Percentiles rank a stretch among this genome's conserved stretches.
These are phyloP conservation scores for Phymanthus crucifer DNA, from an alignment of 92 coral and sea anemone species.

Conservation along the genomic window DNA sequence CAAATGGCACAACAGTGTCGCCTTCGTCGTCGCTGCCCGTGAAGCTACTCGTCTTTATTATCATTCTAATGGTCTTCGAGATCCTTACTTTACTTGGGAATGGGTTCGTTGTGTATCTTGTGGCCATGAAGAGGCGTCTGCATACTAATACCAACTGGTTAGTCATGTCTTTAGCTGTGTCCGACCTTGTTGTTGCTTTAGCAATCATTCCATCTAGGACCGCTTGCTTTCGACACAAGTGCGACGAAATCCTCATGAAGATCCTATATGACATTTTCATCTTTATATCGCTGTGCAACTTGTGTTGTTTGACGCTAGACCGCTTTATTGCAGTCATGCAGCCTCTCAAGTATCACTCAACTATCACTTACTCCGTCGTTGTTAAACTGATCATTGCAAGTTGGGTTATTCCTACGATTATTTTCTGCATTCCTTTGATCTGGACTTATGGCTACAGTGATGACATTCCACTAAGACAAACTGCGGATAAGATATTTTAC, in stretches of 20 bases:
- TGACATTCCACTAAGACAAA: conserved; percentile 41
- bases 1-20: neutral
- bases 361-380: conserved; percentile 47
- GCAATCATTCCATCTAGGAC: conserved; percentile 75
- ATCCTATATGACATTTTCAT: conserved; percentile 71
- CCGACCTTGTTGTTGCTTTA: conserved; percentile 68
- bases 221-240: conserved; percentile 60
- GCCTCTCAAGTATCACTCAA: conserved; percentile 41
- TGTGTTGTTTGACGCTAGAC: conserved; percentile 73
- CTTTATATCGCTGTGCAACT: conserved; percentile 74
- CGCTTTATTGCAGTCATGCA: conserved; percentile 52
- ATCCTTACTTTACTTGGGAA: conserved; percentile 63
- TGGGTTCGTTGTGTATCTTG: conserved; percentile 64
- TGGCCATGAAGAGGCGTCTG: conserved; percentile 59
- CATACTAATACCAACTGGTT: conserved; percentile 76
- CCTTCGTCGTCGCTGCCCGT: conserved; percentile 16
- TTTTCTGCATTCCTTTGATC: conserved; percentile 55
- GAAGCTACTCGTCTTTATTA: conserved; percentile 40
- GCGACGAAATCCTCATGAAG: conserved; percentile 68
- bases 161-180: conserved; percentile 72
- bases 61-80: conserved; percentile 45
- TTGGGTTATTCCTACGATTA: conserved; percentile 67
- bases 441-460: conserved; percentile 71
- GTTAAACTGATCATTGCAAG: conserved; percentile 50
- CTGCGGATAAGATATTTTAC: conserved; percentile 71